These are phyloP conservation scores for Bombyx mandarina DNA, from an alignment of 1,140 invertebrate species.

Conservation along the genomic window DNA sequence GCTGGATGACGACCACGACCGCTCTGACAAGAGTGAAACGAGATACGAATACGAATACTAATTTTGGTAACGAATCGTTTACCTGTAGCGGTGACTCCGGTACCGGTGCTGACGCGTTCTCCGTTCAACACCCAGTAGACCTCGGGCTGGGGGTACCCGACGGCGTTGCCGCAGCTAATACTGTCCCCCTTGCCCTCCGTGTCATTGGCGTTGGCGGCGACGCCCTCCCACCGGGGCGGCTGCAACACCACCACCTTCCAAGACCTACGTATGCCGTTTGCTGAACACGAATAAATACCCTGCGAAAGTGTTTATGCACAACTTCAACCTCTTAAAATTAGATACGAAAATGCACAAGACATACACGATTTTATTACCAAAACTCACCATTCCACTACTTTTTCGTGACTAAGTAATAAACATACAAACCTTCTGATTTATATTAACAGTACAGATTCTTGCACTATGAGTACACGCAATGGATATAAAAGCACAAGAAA, in stretches of 20 bases:
- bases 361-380: too few relatives aligned
- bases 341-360: background rate
- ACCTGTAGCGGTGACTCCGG: constrained; percentile 61
- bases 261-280: constrained; percentile 39
- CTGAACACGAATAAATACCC: constrained; percentile 60
- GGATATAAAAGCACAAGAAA: too few relatives aligned
- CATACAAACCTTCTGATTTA: too few relatives aligned
- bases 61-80: constrained; percentile 6
- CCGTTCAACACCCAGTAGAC: constrained; percentile 91
- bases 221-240: constrained; percentile 52
- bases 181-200: constrained; percentile 43
- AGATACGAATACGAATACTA: background rate
- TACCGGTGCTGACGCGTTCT: constrained; percentile 73
- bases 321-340: too few relatives aligned
- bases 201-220: constrained; percentile 50
- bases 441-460: too few relatives aligned
- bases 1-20: too few relatives aligned
- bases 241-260: constrained; percentile 51
- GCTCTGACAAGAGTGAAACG: too few relatives aligned
- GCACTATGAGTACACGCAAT: too few relatives aligned
- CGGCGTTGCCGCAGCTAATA: constrained; percentile 67
- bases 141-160: constrained; percentile 79
- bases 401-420: too few relatives aligned
- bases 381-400: too few relatives aligned
- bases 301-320: constrained; percentile 12